Conservation (phyloP, 2,797 vertebrate genomes). For the Helostoma temminkii region DNA sequence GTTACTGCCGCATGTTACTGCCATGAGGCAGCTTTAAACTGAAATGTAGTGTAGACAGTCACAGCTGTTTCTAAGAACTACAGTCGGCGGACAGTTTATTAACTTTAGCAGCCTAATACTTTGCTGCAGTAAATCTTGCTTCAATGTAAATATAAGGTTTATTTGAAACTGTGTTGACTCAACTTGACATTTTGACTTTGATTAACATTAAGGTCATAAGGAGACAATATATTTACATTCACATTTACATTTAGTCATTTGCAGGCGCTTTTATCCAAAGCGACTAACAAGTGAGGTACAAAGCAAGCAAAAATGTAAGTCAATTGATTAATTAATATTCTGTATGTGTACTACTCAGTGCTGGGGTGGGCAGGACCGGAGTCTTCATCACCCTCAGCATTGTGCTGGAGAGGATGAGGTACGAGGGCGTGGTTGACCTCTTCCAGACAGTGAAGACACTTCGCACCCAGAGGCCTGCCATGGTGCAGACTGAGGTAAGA, state of each 20-base stretch:
- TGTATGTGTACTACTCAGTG: conserved; percentile 77
- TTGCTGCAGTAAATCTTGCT: background rate
- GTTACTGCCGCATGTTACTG: background rate
- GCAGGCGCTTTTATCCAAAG: no score
- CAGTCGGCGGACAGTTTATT: background rate
- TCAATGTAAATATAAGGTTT: background rate
- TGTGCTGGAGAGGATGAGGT: conserved; percentile 96
- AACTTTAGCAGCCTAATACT: background rate
- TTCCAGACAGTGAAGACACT: conserved; percentile 98
- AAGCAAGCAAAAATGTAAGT: no score
- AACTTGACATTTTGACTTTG: background rate
- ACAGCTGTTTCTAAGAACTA: background rate
- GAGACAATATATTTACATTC: background rate
- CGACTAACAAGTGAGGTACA: no score
- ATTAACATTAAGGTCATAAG: no score
- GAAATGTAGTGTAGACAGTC: no score
- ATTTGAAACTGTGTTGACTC: background rate
- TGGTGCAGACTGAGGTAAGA: conserved; percentile 97
- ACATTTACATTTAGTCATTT: no score
- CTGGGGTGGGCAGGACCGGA: conserved; percentile 93
- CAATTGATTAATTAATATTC: conserved; percentile 1
- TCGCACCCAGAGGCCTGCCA: conserved; percentile 94
- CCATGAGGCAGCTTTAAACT: no score
- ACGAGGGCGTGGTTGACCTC: conserved; percentile 96
- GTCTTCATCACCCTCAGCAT: conserved; percentile 98